Evolutionary conservation across 2,797 vertebrate genomes (phyloP), one percentile per base, ranked within the genome.

Genomic region (Takifugu rubripes): DNA sequence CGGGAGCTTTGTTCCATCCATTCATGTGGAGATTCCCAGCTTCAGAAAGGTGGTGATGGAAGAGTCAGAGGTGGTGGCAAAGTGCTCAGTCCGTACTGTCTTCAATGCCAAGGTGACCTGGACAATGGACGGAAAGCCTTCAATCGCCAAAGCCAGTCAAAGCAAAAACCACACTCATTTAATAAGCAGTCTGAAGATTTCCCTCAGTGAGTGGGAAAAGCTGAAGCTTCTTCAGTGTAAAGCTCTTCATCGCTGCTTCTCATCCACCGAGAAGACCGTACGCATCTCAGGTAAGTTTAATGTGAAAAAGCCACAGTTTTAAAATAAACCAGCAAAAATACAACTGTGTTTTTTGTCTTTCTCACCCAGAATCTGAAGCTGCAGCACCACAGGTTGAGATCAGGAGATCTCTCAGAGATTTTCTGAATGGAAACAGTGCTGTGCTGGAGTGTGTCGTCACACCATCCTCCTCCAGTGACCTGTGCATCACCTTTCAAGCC

Each of bases 181-280:
- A 8, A 42, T 36, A 44, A 72, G 66, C 42, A 40, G 25, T 8
- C 25, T 88, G 58, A 74, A 21, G 0, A 14, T 89, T 50, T 0
- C 55, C 1, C 25, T 0, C 2, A 5, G 1, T 0, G 0, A 36
- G 1, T 90, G 87, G 88, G 54, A 65, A 52, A 2, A 3, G 0
- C 6, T 64, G 3, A 56, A 25, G 12, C 5, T 0, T 0, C 3
- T 90, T 25, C 81, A 63, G 53, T 91, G 89, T 63, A 69, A 3
- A 77, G 89, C 65, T 24, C 45, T 77, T 31, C 85, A 91, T 62
- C 42, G 0, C 2, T 92, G 90, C 66, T 79, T 88, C 31, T 2
- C 31, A 2, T 0, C 31, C 25, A 25, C 6, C 45, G 56, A 75
- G 16, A 46, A 17, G 3, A 68, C 2, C 0, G 3, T 66, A 0